Base-by-base conservation (phyloP, 2,113 vertebrate species). In the Calyptommatus sinebrachiatus region DNA sequence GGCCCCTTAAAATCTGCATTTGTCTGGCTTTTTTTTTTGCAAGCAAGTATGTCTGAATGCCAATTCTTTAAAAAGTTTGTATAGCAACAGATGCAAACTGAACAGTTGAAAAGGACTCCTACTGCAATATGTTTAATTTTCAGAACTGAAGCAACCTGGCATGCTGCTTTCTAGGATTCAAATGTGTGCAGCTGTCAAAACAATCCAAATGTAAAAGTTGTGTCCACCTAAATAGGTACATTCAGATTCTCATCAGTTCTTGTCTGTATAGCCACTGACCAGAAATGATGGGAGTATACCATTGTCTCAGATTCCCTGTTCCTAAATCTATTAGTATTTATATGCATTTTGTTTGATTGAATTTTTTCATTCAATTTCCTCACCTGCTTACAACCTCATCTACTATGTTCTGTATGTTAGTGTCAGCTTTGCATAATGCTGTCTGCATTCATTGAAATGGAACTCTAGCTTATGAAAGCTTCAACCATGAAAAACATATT, bases 1-100 rank as follows among this genome's bases (percentile, higher is more conserved):
- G 75, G 90, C 29, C 62, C 62, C 80, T 91, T 84, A 81, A 26
- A 0, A 67, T 24, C 11, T 77, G 60, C 26, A 70, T 31, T 21
- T 53, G 31, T 31, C 53, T 73, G 50, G 20, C 48, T 24, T 78
- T 71, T 1, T 31, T 78, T 71, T 1, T 71, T 35, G 28, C 45
- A 78, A n/a, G 35, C 57, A 79, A 71, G 7, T 18, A 67, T 28
- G 22, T 66, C 26, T 66, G 48, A n/a, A 53, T 29, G 35, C 26
- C 11, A 75, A 69, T 45, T 26, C 28, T 79, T 21, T 72, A 26
- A 20, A 48, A 73, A 50, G n/a, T 45, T 18, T 61, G 14, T 10
- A 57, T 9, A 18, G 31, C 10, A 18, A 57, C 53, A 61, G 11
- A 61, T 69, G 31, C 5, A 45, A 61, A 20, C 2, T 24, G 11